Evolutionary conservation across 2,888 invertebrate genomes (phyloP).

Genomic region (Heliconius ismenius): DNA sequence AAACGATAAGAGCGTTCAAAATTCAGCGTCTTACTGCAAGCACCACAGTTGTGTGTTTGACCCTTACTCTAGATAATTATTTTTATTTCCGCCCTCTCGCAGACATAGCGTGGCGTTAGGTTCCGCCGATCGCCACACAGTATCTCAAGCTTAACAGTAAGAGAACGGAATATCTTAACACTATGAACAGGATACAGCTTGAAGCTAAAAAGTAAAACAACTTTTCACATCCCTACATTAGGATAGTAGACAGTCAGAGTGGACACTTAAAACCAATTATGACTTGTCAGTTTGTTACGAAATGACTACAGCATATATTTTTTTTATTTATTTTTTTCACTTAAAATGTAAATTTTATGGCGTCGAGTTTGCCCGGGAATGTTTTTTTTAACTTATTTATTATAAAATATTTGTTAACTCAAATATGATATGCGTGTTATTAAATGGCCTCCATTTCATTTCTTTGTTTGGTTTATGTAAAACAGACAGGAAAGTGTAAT

Average conservation of each 20-base stretch:
- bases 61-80: too few species aligned
- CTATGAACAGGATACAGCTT: neutral
- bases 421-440: neutral
- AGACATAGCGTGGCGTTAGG: too few species aligned
- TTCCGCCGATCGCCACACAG: too few species aligned
- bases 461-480: neutral
- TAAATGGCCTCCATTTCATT: neutral
- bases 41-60: too few species aligned
- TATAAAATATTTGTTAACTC: neutral
- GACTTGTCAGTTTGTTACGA: constrained; percentile 6
- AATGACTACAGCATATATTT: constrained; percentile 1
- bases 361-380: neutral
- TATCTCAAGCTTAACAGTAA: too few species aligned
- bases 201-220: neutral
- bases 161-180: too few species aligned
- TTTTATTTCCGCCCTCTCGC: too few species aligned
- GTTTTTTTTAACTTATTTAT: neutral
- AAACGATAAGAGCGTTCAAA: too few species aligned
- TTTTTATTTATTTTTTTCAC: neutral
- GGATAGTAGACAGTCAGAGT: constrained; percentile 7
- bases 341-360: constrained; percentile 19
- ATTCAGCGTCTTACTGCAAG: too few species aligned
- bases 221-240: constrained; percentile 6
- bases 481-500: neutral
- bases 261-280: constrained; percentile 19